These are phyloP conservation scores for Drosophila varians DNA, from an alignment of 1,140 invertebrate species.

Conservation along the genomic window DNA sequence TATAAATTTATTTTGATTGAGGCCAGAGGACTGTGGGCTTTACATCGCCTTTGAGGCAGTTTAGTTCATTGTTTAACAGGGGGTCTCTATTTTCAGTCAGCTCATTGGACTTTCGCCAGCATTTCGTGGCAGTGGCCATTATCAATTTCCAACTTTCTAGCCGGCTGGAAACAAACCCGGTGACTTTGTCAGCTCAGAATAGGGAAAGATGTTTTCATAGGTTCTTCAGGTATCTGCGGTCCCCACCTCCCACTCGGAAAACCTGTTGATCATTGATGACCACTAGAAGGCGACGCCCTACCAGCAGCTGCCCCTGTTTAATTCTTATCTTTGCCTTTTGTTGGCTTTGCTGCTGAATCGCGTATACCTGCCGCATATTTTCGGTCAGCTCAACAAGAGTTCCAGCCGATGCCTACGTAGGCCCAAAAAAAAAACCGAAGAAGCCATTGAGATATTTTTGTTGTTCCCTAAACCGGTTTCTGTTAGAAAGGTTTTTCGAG, in stretches of 20 bases:
- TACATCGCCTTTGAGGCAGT: background rate
- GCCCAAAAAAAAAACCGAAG: background rate
- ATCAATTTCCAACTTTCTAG: slow-evolving; percentile 14
- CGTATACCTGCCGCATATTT: slow-evolving; percentile 1
- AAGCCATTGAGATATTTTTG: background rate
- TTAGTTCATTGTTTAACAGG: background rate
- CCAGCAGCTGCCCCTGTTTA: background rate
- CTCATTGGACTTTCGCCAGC: slow-evolving; percentile 13
- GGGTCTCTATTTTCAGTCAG: slow-evolving; percentile 5
- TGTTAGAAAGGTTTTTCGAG: background rate
- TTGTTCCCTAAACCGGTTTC: slow-evolving; percentile 32
- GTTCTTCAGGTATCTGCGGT: background rate
- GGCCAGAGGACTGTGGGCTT: background rate
- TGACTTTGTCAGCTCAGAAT: slow-evolving; percentile 60
- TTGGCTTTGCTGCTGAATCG: background rate
- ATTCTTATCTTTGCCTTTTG: background rate
- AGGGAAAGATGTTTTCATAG: background rate
- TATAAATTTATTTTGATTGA: slow-evolving; percentile 4
- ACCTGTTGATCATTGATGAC: slow-evolving; percentile 52
- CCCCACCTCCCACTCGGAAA: slow-evolving; percentile 23
- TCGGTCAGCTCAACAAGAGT: background rate
- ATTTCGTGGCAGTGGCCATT: background rate
- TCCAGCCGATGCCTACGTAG: slow-evolving; percentile 4
- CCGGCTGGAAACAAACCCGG: slow-evolving; percentile 16
- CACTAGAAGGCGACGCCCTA: background rate